Conservation (phyloP, 2,113 vertebrate species). For the Nettapus auritus region DNA sequence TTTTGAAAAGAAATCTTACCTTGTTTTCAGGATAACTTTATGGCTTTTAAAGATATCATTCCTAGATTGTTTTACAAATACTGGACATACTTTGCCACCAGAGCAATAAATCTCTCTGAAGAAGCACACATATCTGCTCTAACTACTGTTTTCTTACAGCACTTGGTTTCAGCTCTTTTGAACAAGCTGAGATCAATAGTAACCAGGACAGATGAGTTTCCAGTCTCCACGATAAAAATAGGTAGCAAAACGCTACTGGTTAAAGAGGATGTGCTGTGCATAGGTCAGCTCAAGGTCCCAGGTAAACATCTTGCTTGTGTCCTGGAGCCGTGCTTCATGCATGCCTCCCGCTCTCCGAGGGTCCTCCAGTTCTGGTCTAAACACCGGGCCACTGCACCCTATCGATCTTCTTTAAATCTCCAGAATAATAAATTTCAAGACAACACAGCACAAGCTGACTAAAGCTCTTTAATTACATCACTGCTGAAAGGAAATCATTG, state of each 20-base stretch:
- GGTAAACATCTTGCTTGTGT: slow-evolving; percentile 66
- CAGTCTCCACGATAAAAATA: slow-evolving; percentile 12
- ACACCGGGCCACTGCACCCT: slow-evolving; percentile 73
- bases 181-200: slow-evolving; percentile 17
- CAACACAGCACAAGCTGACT: slow-evolving; percentile 77
- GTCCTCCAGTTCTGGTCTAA: slow-evolving; percentile 58
- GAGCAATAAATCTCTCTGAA: background rate
- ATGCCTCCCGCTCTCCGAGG: slow-evolving; percentile 40
- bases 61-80: background rate
- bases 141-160: background rate
- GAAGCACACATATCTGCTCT: background rate
- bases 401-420: slow-evolving; percentile 86
- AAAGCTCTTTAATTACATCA: slow-evolving; percentile 91
- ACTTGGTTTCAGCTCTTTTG: slow-evolving; percentile 22
- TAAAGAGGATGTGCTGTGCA: slow-evolving; percentile 25
- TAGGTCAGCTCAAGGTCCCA: slow-evolving; percentile 71
- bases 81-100: accelerated
- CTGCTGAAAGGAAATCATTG: slow-evolving; percentile 92
- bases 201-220: background rate
- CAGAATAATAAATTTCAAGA: slow-evolving; percentile 84
- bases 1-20: background rate
- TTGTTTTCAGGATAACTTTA: background rate
- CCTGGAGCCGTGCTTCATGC: slow-evolving; percentile 64
- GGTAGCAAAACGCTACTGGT: slow-evolving; percentile 38
- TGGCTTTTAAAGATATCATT: accelerated